These are phyloP conservation scores for Idaea dimidiata DNA, from an alignment of 2,888 invertebrate species.

Conservation along the genomic window DNA sequence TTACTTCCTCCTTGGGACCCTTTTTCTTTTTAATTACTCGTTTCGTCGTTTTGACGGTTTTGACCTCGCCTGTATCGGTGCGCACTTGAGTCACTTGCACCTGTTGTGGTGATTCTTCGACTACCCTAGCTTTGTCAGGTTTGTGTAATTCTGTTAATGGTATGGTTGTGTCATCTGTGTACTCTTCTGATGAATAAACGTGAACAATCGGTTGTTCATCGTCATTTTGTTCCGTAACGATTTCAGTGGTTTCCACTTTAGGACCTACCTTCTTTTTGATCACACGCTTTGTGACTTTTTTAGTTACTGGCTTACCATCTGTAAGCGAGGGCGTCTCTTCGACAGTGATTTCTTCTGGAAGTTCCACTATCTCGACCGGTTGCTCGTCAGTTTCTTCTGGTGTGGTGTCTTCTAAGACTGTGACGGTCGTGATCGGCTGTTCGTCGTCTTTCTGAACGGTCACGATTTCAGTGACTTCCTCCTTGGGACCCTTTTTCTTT, in stretches of 20 bases:
- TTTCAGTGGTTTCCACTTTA: conserved; percentile 28
- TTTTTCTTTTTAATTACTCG: conserved; percentile 41
- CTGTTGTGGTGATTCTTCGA: conserved; percentile 22
- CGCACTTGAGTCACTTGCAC: conserved; percentile 45
- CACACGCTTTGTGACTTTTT: conserved; percentile 40
- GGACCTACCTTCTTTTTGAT: conserved; percentile 49
- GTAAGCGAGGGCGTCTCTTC: conserved; percentile 29
- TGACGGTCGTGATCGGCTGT: conserved; percentile 34
- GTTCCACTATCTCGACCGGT: conserved; percentile 35
- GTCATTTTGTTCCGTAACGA: conserved; percentile 59
- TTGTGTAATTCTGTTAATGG: conserved; percentile 20
- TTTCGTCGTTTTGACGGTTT: conserved; percentile 40
- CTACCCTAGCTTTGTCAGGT: conserved; percentile 36
- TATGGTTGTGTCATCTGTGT: conserved; percentile 32
- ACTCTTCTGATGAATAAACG: conserved; percentile 25
- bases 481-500: conserved; percentile 39
- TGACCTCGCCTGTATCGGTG: conserved; percentile 48
- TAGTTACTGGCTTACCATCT: conserved; percentile 44
- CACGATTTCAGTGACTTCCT: conserved; percentile 59
- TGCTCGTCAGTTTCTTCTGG: conserved; percentile 8
- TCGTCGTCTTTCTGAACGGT: conserved; percentile 63
- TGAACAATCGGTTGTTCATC: conserved; percentile 34
- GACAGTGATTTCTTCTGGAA: conserved; percentile 40
- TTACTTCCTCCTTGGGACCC: conserved; percentile 22
- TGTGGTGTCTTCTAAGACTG: conserved; percentile 1